phyloP scores from a whole-genome alignment of 2,113 vertebrate species.

The Glaucomys volans region DNA sequence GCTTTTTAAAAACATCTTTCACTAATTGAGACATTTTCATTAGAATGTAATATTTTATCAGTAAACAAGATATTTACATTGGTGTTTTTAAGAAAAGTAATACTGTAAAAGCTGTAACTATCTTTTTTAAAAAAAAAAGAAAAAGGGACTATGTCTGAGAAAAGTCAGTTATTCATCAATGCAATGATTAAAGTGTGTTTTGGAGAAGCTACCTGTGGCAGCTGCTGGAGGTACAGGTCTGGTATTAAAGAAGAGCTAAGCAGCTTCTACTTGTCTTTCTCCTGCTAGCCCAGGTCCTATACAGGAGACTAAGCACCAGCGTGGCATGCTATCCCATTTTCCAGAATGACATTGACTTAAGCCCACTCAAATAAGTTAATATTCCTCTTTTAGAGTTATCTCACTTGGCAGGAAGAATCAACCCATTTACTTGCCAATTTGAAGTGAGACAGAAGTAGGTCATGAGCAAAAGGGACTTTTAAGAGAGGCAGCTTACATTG shows the following conservation, averaged over 20 bases:
- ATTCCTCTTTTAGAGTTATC: not conserved
- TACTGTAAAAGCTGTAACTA: not conserved
- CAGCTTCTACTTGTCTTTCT: not conserved
- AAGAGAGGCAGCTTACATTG: not conserved
- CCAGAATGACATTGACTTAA: not conserved
- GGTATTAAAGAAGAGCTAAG: not conserved
- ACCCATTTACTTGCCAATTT: not conserved
- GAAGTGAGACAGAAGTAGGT: not conserved
- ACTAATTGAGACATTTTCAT: not conserved
- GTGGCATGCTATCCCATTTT: not conserved
- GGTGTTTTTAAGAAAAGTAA: not conserved
- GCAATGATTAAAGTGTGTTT: not conserved
- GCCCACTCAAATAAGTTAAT: constrained; percentile 48
- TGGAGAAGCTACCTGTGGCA: not conserved
- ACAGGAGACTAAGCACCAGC: not conserved
- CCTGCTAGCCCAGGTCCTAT: not conserved
- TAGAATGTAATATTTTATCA: not conserved
- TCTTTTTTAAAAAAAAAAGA: not conserved
- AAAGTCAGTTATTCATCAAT: constrained; percentile 12
- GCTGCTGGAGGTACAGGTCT: not conserved
- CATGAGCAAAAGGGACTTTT: not conserved
- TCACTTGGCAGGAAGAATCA: not conserved
- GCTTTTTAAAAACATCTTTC: not conserved
- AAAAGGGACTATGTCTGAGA: not conserved
- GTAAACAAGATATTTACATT: not conserved